These are phyloP conservation scores for Oasisia sp. DNA, from an alignment of 2,888 invertebrate species.

Conservation along the genomic window DNA sequence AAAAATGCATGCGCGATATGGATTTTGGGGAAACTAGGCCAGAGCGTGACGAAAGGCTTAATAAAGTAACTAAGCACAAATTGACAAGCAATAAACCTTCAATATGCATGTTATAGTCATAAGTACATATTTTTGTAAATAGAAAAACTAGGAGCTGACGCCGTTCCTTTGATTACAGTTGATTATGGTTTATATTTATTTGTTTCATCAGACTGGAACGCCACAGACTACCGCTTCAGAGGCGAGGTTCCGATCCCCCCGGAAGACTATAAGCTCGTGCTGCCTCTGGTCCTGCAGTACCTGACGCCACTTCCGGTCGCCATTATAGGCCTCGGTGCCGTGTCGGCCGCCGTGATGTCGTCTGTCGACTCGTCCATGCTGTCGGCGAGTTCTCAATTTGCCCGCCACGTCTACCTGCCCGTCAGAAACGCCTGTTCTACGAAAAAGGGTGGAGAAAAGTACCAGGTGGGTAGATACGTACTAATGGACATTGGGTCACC, in stretches of 20 bases:
- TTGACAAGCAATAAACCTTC: no score
- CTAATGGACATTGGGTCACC: no score
- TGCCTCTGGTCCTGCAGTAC: constrained; percentile 93
- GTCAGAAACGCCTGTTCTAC: constrained; percentile 20
- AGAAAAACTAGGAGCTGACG: no score
- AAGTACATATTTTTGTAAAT: no score
- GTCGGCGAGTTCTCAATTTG: constrained; percentile 35
- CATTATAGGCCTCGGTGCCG: constrained; percentile 94
- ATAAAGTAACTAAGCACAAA: no score
- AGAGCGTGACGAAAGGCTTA: no score
- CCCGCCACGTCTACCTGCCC: constrained; percentile 29
- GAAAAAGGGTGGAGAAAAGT: background rate
- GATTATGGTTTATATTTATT: background rate
- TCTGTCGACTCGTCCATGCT: constrained; percentile 23
- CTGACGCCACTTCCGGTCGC: constrained; percentile 93
- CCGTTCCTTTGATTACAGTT: no score
- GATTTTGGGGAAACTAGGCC: no score
- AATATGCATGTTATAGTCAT: no score
- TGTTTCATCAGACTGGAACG: constrained; percentile 22
- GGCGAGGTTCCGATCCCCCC: constrained; percentile 22
- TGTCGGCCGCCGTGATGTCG: constrained; percentile 79
- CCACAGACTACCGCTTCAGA: constrained; percentile 17
- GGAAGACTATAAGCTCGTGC: constrained; percentile 86
- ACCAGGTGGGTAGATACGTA: background rate
- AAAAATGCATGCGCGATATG: no score